phyloP scores from a whole-genome alignment of 2,113 vertebrate species.

The Bubo blakistoni region DNA sequence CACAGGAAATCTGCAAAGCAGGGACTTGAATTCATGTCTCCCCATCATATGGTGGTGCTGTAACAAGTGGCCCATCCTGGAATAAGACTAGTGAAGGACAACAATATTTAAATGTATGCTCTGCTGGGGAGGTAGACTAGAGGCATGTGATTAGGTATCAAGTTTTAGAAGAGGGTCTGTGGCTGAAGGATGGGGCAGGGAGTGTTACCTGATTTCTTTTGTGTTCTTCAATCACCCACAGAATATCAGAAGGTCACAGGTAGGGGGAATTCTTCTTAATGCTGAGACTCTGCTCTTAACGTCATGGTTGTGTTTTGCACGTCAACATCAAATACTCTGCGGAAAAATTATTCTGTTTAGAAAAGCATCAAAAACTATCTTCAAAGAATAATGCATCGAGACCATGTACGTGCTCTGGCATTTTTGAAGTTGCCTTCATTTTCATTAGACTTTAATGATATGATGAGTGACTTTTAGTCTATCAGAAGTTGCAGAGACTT shows the following conservation, averaged over 20 bases:
- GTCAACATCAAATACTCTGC: conserved; percentile 1
- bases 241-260: not conserved
- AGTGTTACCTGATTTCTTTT: not conserved
- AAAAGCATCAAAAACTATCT: conserved; percentile 47
- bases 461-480: conserved; percentile 7
- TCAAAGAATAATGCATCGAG: conserved; percentile 22
- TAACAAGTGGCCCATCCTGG: rapidly evolving
- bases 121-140: not conserved
- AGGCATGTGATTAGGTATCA: too few relatives aligned
- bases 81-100: not conserved
- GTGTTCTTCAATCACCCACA: not conserved
- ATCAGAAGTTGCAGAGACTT: not conserved
- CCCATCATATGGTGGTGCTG: not conserved
- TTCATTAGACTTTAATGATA: not conserved
- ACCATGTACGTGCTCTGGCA: not conserved
- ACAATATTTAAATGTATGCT: not conserved
- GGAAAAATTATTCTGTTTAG: conserved; percentile 44
- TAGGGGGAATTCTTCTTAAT: not conserved
- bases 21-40: not conserved
- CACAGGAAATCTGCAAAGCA: not conserved
- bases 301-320: not conserved
- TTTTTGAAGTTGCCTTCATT: conserved; percentile 34
- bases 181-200: not conserved
- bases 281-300: not conserved
- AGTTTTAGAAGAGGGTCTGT: not conserved